Evolutionary conservation across 2,113 vertebrate genomes (phyloP), one percentile per base, ranked within the genome.

Genomic region (Fregetta grallaria): DNA sequence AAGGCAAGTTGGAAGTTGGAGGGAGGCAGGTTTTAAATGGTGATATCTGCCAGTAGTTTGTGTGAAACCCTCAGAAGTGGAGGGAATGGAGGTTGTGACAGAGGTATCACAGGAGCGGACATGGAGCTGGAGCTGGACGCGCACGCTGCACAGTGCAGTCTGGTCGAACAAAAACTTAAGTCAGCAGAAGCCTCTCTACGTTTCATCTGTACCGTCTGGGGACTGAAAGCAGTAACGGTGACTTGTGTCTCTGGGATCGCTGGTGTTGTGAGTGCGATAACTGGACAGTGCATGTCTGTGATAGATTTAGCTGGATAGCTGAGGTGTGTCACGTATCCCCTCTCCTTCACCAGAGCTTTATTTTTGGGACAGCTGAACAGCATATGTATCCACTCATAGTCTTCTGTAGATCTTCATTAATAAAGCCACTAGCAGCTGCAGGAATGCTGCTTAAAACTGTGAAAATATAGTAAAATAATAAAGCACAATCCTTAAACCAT

Each of bases 271-370:
- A 25, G 16, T 72, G 55, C 3, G 2, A 52, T 34, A 82, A 6
- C 34, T 81, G 56, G 40, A 32, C 9, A 20, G 18, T 27, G 11
- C 10, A 3, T 4, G 3, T 85, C 77, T 92, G 50, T 74, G 71
- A 20, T 22, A 36, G 34, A 38, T 75, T 49, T 63, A 50, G 19
- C 61, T 78, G 78, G 32, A 19, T 61, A 73, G 59, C 53, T 63
- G 49, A 84, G 56, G 13, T 47, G 42, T 30, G 38, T 73, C 36
- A 27, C 0, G 0, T 34, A 42, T 70, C 8, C 18, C 6, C 7
- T 79, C 30, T 76, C 23, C 40, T 80, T 80, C 50, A 32, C 5
- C 42, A 72, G 52, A 78, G 17, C 32, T 96, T 77, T 55, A 3
- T 62, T 32, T 72, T 8, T 74, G 55, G 21, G 34, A 34, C 45